phyloP scores from a whole-genome alignment of 2,113 vertebrate genomes.

The Crypturellus undulatus region DNA sequence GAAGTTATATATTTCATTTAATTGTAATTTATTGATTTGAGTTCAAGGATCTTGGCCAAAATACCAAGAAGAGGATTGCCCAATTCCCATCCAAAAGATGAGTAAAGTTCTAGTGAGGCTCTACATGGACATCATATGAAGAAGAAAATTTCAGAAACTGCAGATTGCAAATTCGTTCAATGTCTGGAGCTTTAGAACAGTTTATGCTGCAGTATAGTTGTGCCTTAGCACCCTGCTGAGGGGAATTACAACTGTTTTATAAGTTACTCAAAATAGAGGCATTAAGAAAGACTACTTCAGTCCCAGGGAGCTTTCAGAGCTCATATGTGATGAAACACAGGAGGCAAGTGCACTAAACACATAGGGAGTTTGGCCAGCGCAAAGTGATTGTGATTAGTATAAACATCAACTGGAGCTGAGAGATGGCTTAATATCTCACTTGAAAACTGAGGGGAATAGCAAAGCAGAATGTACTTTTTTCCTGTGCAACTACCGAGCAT shows the following conservation, averaged over 20 bases:
- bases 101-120: background rate
- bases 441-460: background rate
- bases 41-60: background rate
- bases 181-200: background rate
- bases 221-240: background rate
- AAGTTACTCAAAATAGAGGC: background rate
- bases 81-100: background rate
- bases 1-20: background rate
- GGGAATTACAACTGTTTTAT: background rate
- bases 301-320: background rate
- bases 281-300: background rate
- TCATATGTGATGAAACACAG: background rate
- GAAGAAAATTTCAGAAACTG: background rate
- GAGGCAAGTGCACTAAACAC: background rate
- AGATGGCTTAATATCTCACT: conserved; percentile 1
- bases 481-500: background rate
- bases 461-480: background rate
- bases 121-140: background rate
- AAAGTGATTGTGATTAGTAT: background rate
- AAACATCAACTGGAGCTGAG: background rate
- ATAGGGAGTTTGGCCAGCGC: background rate
- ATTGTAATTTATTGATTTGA: background rate
- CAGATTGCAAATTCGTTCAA: background rate
- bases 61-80: background rate
- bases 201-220: background rate